Base-by-base conservation (phyloP, 1,140 invertebrate species). In the Drosophila guanche region DNA sequence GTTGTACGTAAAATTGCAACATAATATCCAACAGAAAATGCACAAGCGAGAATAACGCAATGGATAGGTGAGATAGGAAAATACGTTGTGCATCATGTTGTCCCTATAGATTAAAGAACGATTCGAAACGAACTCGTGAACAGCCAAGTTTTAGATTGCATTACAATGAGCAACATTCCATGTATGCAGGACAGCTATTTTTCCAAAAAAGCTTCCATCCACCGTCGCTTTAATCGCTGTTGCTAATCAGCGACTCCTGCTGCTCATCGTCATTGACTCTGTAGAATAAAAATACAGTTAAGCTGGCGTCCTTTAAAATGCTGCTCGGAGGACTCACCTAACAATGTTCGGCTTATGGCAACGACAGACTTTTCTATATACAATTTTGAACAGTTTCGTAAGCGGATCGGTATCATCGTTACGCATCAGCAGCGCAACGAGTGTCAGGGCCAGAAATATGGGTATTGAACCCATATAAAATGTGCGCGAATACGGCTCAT, bases 361-460 rank as follows among this genome's bases (percentile, higher is more conserved):
- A 48, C 92, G 89, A 91, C 93, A 95, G 33, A 93, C 71, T 88
- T 92, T 92, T 67, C 92, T 91, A 73, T 94, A 92, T 54, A 94
- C 68, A 76, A 94, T 94, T 90, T 94, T 95, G 42, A 95, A 90
- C 7, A 94, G 84, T 74, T 95, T 93, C 89, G 94, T 91, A 5
- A 96, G 93, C 51, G 97, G 97, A 92, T 98, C 97, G 94, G 95
- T 96, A 89, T 96, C 96, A 83, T 97, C 96, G 83, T 95, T 97
- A 91, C 97, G 95, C 37, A 95, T 94, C 33, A 97, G 91, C 53
- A 96, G 86, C 43, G 94, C 95, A 5, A 97, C 94, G 50, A 94
- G 94, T 58, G 97, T 92, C 90, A 97, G 96, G 56, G 96, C 94
- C 20, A 96, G 47, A 72, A 97, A 93, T 92, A 97, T 95, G 41